Base-by-base conservation (phyloP, 2,888 invertebrate genomes). In the Conistra vaccinii region DNA sequence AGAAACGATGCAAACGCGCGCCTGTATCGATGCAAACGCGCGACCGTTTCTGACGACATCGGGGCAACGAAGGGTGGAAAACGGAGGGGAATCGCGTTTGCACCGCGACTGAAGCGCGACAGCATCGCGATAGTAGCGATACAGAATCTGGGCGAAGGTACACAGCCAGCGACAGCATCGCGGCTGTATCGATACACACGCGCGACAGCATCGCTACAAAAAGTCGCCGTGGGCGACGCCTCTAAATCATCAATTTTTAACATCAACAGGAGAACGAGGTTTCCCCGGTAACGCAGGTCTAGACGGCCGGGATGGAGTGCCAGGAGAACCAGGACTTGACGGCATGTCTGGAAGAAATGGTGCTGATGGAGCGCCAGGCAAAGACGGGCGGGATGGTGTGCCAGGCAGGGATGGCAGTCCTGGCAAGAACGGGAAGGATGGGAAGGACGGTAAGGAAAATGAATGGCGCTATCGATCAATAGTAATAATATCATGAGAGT, bases 321-420 rank as follows among this genome's bases (percentile, higher is more conserved):
- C 99, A 0, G 99, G 99, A 0, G 98, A 98, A 89, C 99, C 99
- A 0, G 99, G 99, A 0, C 94, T 99, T 53, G 98, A 98, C 88
- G 99, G 99, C 0, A 97, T 98, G 81, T 98, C 98, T 0, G 98
- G 99, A 3, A 97, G 98, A 72, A 98, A 98, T 80, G 99, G 99
- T 0, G 97, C 98, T 29, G 98, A 98, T 87, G 98, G 98, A 0
- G 96, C 97, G 2, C 97, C 98, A 80, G 99, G 99, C 1, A 97
- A 97, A 79, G 98, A 98, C 0, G 98, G 98, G 0, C 93, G 97
- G 7, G 97, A 98, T 85, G 98, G 98, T 0, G 95, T 94, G 2
- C 97, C 98, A 2, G 98, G 97, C 4, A 96, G 97, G 78, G 97
- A 97, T 85, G 97, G 98, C 69, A 97, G 97, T 80, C 97, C 98